phyloP scores from a whole-genome alignment of 2,888 invertebrate genomes.

The Malacosoma neustria region DNA sequence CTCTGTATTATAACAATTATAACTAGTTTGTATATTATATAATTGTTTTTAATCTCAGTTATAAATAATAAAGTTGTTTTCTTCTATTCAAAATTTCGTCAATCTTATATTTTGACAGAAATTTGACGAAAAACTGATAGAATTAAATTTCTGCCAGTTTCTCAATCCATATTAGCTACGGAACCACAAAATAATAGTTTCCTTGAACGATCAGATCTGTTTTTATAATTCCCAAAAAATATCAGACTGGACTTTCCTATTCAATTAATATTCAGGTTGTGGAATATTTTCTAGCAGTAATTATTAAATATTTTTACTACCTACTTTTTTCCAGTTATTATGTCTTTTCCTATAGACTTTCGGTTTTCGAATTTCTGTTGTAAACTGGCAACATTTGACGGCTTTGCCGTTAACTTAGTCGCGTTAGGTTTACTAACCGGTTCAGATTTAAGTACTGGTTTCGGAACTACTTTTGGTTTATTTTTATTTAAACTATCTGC shows the following conservation, averaged over 20 bases:
- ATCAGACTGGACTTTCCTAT: slow-evolving; percentile 1
- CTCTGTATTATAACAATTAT: no score
- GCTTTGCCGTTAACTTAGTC: slow-evolving; percentile 69
- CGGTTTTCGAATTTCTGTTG: slow-evolving; percentile 86
- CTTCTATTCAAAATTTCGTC: no score
- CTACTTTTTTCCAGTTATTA: slow-evolving; percentile 45
- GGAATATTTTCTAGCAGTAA: slow-evolving; percentile 15
- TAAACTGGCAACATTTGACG: slow-evolving; percentile 83
- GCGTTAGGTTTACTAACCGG: slow-evolving; percentile 46
- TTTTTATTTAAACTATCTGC: slow-evolving; percentile 67
- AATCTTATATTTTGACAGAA: no score
- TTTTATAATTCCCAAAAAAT: slow-evolving; percentile 1
- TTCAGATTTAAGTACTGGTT: slow-evolving; percentile 49
- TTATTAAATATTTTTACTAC: slow-evolving; percentile 2
- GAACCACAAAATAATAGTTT: no score
- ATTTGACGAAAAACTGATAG: no score
- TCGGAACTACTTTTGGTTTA: slow-evolving; percentile 62
- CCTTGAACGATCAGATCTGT: background rate
- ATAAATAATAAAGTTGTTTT: no score
- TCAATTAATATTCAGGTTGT: slow-evolving; percentile 6
- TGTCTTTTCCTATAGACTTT: slow-evolving; percentile 61
- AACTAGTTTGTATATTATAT: no score
- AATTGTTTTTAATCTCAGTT: no score
- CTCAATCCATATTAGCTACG: no score
- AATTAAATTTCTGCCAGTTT: no score